These are phyloP conservation scores for Calonectris borealis DNA, from an alignment of 2,113 vertebrate species.

Conservation along the genomic window DNA sequence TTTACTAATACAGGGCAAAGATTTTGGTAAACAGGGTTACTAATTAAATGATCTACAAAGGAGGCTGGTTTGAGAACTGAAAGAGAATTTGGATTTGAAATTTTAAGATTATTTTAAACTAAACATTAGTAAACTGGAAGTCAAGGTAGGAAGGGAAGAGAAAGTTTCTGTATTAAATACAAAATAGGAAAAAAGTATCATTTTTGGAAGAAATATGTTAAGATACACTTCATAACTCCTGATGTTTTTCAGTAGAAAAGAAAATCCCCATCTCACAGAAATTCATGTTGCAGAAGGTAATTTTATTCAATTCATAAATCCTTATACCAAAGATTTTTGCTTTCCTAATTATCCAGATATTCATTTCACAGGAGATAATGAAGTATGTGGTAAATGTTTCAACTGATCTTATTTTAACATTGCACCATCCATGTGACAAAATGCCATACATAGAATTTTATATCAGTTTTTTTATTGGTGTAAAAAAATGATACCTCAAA, in stretches of 20 bases:
- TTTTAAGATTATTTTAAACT: neutral
- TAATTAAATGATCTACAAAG: neutral
- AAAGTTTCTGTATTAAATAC: neutral
- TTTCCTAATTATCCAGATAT: slow-evolving; percentile 68
- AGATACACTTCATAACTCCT: slow-evolving; percentile 24
- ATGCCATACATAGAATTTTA: neutral
- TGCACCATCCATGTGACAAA: slow-evolving; percentile 39
- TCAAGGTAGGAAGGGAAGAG: neutral
- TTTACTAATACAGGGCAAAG: neutral
- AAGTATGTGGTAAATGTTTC: slow-evolving; percentile 40
- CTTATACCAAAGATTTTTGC: slow-evolving; percentile 45
- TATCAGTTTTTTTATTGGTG: slow-evolving; percentile 21
- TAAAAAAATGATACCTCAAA: slow-evolving; percentile 49
- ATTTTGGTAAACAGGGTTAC: neutral
- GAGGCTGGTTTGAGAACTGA: neutral
- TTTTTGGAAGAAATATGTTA: slow-evolving; percentile 24
- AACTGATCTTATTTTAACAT: slow-evolving; percentile 44
- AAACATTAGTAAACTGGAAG: neutral
- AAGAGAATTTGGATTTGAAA: neutral
- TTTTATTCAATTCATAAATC: slow-evolving; percentile 72
- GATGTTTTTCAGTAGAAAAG: slow-evolving; percentile 23
- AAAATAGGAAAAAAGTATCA: neutral
- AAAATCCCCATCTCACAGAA: slow-evolving; percentile 44
- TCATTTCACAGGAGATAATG: slow-evolving; percentile 54
- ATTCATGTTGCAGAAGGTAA: slow-evolving; percentile 59